Conservation (phyloP, 2,888 invertebrate genomes). For the Morpho helenor region DNA sequence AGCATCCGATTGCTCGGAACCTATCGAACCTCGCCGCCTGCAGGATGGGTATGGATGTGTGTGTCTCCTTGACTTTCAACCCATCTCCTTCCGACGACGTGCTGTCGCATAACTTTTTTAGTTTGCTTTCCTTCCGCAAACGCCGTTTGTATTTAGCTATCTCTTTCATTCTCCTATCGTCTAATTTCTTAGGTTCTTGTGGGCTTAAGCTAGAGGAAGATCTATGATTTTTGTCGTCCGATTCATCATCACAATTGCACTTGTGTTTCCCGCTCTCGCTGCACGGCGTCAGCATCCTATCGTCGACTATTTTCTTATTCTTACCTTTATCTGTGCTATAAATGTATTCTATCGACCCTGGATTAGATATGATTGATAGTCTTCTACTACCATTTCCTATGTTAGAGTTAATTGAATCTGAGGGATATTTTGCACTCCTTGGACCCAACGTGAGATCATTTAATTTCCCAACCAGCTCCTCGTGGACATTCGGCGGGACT, state of each 20-base stretch:
- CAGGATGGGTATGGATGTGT: constrained; percentile 70
- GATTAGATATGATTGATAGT: constrained; percentile 41
- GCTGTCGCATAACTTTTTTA: constrained; percentile 63
- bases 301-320: constrained; percentile 76
- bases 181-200: constrained; percentile 51
- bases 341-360: constrained; percentile 38
- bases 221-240: constrained; percentile 62
- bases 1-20: constrained; percentile 67
- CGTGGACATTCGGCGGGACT: constrained; percentile 43
- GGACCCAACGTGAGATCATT: constrained; percentile 69
- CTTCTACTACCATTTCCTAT: constrained; percentile 42
- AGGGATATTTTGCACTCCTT: constrained; percentile 40
- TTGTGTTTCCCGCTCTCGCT: constrained; percentile 88
- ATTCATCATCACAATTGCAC: constrained; percentile 86
- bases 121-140: constrained; percentile 63
- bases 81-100: constrained; percentile 67
- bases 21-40: constrained; percentile 72
- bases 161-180: constrained; percentile 64
- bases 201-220: constrained; percentile 38
- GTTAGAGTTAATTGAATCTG: constrained; percentile 43
- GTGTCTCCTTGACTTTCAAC: constrained; percentile 47
- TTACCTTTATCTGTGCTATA: constrained; percentile 34
- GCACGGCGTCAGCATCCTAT: constrained; percentile 85
- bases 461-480: constrained; percentile 59
- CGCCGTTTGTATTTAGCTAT: constrained; percentile 71